These are phyloP conservation scores for Drosophila nigromelanica DNA, from an alignment of 1,140 invertebrate genomes.

Conservation along the genomic window DNA sequence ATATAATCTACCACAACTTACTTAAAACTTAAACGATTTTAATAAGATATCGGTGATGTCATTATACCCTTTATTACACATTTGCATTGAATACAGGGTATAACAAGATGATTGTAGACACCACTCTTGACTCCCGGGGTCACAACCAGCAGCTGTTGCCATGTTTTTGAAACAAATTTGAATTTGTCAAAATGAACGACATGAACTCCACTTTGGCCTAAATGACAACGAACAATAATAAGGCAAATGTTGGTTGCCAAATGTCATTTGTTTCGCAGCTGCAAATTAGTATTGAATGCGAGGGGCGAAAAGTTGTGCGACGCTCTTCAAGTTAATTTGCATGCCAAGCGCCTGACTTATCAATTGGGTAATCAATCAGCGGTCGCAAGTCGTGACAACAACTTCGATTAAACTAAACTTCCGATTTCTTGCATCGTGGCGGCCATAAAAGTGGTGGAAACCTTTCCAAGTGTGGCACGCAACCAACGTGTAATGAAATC, in stretches of 20 bases:
- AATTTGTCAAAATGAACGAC: conserved; percentile 47
- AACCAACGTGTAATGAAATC: conserved; percentile 67
- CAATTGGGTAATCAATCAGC: conserved; percentile 75
- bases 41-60: no score
- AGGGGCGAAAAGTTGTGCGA: conserved; percentile 7
- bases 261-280: conserved; percentile 62
- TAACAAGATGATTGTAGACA: conserved; percentile 14
- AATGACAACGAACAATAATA: conserved; percentile 56
- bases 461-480: conserved; percentile 34
- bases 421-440: conserved; percentile 40
- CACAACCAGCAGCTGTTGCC: conserved; percentile 50
- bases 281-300: conserved; percentile 59
- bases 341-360: conserved; percentile 52
- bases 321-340: conserved; percentile 41
- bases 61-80: no score
- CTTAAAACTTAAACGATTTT: no score
- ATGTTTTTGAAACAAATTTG: conserved; percentile 58
- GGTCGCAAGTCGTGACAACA: conserved; percentile 64
- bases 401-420: conserved; percentile 80
- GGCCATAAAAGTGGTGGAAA: conserved; percentile 51
- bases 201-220: conserved; percentile 40
- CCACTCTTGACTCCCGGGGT: conserved; percentile 18
- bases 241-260: conserved; percentile 39
- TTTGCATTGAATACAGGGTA: no score
- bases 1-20: no score